Evolutionary conservation across 1,140 invertebrate genomes (phyloP).

Genomic region (Meloidogyne chitwoodi): DNA sequence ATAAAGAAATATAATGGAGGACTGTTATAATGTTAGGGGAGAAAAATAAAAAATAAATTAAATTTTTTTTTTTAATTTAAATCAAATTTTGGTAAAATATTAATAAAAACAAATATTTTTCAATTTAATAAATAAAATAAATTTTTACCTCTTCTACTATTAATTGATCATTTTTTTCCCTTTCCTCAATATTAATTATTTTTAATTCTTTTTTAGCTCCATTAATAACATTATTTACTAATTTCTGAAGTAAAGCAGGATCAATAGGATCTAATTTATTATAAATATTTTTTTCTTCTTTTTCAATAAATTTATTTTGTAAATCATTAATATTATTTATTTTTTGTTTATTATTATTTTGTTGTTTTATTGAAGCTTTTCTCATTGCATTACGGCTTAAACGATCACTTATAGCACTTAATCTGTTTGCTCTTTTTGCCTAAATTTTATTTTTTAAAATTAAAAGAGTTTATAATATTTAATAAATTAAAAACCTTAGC

Average conservation of each 20-base stretch:
- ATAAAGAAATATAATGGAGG: no score
- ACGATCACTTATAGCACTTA: constrained; percentile 45
- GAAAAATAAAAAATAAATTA: no score
- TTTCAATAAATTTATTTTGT: not conserved
- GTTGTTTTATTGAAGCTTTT: constrained; percentile 2
- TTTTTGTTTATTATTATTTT: constrained; percentile 15
- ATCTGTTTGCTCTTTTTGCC: constrained; percentile 30
- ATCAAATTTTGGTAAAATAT: no score
- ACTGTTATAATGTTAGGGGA: no score
- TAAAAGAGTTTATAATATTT: no score
- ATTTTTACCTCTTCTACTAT: not conserved
- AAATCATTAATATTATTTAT: not conserved
- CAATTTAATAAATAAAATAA: no score
- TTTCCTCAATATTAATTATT: no score
- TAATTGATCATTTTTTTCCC: not conserved
- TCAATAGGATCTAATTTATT: constrained; percentile 4
- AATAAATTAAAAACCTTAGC: no score
- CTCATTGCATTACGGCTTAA: constrained; percentile 61
- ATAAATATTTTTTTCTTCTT: constrained; percentile 61
- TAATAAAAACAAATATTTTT: no score
- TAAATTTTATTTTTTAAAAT: not conserved
- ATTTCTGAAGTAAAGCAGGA: constrained; percentile 2
- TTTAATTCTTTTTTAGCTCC: not conserved
- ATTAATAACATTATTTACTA: constrained; percentile 18
- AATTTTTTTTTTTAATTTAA: no score